Conservation (phyloP, 2,888 invertebrate species). For the Phengaris arion region DNA sequence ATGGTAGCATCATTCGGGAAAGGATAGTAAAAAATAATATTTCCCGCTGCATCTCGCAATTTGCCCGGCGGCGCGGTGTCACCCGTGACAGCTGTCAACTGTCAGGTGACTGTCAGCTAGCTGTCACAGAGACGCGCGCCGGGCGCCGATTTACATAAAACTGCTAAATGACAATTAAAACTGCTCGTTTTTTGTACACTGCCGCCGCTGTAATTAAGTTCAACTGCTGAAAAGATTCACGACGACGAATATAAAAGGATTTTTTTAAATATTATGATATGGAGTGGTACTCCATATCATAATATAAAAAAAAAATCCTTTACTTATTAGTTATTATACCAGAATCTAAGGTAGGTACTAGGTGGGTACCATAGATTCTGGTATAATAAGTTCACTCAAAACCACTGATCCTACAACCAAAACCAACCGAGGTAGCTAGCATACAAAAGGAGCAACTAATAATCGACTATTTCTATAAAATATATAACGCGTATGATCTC, state of each 20-base stretch:
- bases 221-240: slow-evolving; percentile 23
- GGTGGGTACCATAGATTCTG: no score
- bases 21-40: slow-evolving; percentile 30
- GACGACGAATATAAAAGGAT: neutral
- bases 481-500: neutral
- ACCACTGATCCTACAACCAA: no score
- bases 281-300: no score
- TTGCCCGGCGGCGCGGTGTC: slow-evolving; percentile 55
- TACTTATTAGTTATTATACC: no score
- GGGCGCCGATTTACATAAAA: slow-evolving; percentile 46
- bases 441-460: neutral
- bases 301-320: no score
- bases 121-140: slow-evolving; percentile 60
- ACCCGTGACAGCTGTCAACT: slow-evolving; percentile 55
- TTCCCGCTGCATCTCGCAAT: slow-evolving; percentile 43
- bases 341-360: no score
- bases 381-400: no score
- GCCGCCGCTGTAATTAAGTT: slow-evolving; percentile 34
- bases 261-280: neutral
- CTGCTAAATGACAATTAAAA: slow-evolving; percentile 48
- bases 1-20: neutral
- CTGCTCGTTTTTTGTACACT: slow-evolving; percentile 37
- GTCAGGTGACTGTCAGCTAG: slow-evolving; percentile 58
- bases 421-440: neutral
- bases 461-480: neutral